These are phyloP conservation scores for Lacerta bilineata DNA, from an alignment of 2,797 vertebrate genomes.

Conservation along the genomic window DNA sequence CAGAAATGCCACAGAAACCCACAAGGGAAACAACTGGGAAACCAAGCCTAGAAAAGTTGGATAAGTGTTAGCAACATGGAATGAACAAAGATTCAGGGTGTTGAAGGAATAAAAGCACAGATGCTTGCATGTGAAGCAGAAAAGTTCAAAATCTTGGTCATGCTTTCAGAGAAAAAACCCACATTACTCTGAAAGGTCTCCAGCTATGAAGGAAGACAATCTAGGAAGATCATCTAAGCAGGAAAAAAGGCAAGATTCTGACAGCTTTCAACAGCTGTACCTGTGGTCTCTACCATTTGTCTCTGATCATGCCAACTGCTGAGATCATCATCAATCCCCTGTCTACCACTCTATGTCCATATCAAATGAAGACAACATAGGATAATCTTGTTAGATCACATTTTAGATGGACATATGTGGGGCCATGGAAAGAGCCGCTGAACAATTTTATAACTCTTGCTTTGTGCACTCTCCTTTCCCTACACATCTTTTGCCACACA, in stretches of 20 bases:
- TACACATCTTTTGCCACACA: constrained; percentile 52
- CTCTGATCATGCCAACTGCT: constrained; percentile 21
- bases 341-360: constrained; percentile 58
- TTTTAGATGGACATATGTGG: constrained; percentile 55
- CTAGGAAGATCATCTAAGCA: constrained; percentile 43
- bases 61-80: constrained; percentile 27
- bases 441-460: constrained; percentile 65
- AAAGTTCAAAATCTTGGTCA: constrained; percentile 50
- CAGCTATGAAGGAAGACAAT: constrained; percentile 49
- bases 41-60: neutral
- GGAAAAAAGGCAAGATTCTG: constrained; percentile 49
- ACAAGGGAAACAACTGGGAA: constrained; percentile 8
- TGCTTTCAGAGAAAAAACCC: constrained; percentile 33
- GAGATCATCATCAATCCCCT: constrained; percentile 24
- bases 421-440: constrained; percentile 67
- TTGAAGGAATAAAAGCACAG: neutral
- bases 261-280: constrained; percentile 62
- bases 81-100: neutral
- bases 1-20: neutral
- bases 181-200: constrained; percentile 57
- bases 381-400: constrained; percentile 54
- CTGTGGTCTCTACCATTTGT: neutral
- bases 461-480: constrained; percentile 27
- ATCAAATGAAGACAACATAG: constrained; percentile 59
- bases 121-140: neutral